phyloP scores from a whole-genome alignment of 2,888 invertebrate genomes.

The Ophion obscuratus region DNA sequence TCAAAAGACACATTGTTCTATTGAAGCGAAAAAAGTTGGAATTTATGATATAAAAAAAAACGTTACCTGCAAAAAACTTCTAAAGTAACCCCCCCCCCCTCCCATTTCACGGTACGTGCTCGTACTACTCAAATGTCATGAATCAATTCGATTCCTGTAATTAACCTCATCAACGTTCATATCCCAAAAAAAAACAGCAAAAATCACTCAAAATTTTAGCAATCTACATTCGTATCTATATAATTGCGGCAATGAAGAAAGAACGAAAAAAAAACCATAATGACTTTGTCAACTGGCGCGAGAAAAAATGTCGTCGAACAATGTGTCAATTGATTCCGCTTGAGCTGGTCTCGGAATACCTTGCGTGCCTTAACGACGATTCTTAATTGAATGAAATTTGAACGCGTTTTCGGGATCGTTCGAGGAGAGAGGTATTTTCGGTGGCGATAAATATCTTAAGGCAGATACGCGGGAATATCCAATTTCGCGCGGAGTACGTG shows the following conservation, averaged over 20 bases:
- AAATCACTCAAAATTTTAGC: too few species aligned
- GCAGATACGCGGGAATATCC: conserved; percentile 10
- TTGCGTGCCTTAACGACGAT: not conserved
- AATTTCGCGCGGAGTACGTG: conserved; percentile 12
- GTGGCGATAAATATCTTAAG: not conserved
- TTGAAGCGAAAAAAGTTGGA: too few species aligned
- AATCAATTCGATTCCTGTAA: not conserved
- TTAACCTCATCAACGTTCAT: not conserved
- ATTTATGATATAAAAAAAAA: not conserved
- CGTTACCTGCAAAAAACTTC: not conserved
- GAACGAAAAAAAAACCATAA: not conserved
- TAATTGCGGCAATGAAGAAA: not conserved
- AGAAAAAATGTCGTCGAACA: not conserved
- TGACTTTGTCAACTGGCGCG: not conserved
- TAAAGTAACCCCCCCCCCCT: too few species aligned
- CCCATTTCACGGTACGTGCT: not conserved
- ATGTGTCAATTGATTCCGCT: not conserved
- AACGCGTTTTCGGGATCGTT: not conserved
- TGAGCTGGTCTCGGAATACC: not conserved
- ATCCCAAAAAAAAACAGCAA: not conserved
- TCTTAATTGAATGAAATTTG: not conserved
- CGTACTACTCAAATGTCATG: not conserved
- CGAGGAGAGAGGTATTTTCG: not conserved
- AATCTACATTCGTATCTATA: not conserved
- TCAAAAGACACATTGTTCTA: too few species aligned